phyloP scores from a whole-genome alignment of 2,797 vertebrate genomes.

The Erpetoichthys calabaricus region DNA sequence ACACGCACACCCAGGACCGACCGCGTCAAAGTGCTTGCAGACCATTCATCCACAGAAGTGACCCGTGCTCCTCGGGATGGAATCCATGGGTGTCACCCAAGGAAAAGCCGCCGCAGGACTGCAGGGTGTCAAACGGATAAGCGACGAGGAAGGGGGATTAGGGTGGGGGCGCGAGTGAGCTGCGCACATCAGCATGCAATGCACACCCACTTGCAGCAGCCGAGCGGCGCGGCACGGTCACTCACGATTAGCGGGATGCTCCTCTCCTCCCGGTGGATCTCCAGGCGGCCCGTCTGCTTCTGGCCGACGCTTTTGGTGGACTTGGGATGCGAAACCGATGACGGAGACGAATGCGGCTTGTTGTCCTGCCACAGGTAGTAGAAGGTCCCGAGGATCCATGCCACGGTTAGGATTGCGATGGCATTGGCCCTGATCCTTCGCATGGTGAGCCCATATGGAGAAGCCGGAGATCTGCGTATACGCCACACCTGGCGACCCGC shows the following conservation, averaged over 20 bases:
- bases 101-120: no score
- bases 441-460: slow-evolving; percentile 73
- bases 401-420: slow-evolving; percentile 91
- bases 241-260: slow-evolving; percentile 81
- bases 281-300: slow-evolving; percentile 53
- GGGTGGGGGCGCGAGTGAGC: no score
- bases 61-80: no score
- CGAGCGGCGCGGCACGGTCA: slow-evolving; percentile 14
- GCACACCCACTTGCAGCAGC: slow-evolving; percentile 40
- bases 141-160: no score
- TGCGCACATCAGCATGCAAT: slow-evolving; percentile 40
- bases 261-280: slow-evolving; percentile 73
- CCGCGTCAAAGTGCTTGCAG: no score
- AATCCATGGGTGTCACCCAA: no score
- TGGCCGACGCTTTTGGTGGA: slow-evolving; percentile 36
- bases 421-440: slow-evolving; percentile 94
- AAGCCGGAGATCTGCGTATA: background rate
- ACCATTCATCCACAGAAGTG: no score
- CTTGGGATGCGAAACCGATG: slow-evolving; percentile 40
- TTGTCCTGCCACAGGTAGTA: slow-evolving; percentile 99
- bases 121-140: no score
- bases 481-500: no score
- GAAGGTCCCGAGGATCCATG: slow-evolving; percentile 95
- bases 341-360: slow-evolving; percentile 67
- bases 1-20: no score